Conservation (phyloP, 2,888 invertebrate genomes). For the Acleris holmiana region DNA sequence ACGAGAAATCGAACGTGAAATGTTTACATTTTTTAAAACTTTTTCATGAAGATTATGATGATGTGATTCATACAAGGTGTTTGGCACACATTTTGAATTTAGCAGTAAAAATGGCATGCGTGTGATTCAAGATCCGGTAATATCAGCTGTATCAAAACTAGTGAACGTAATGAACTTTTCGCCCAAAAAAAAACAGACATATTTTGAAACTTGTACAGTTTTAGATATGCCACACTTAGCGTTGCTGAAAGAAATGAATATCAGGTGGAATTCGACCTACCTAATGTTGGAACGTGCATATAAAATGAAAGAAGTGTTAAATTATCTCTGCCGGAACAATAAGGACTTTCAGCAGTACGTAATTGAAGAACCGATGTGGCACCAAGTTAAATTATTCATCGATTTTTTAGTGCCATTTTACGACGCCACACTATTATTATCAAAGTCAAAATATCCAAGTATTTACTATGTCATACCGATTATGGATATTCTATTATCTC, state of each 20-base stretch:
- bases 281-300: too few species aligned
- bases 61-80: neutral
- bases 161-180: neutral
- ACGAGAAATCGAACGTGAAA: neutral
- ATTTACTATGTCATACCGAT: neutral
- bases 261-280: too few species aligned
- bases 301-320: too few species aligned
- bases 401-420: neutral
- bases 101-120: neutral
- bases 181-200: neutral
- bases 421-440: neutral
- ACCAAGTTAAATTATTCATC: neutral
- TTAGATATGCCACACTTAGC: too few species aligned
- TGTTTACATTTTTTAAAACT: neutral
- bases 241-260: too few species aligned
- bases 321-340: too few species aligned
- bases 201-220: too few species aligned
- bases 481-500: too few species aligned
- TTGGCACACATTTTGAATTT: neutral
- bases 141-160: neutral
- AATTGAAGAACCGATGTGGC: neutral
- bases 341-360: neutral
- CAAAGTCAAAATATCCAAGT: neutral
- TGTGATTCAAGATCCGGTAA: neutral
- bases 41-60: neutral